A percentile compares a stretch with the other conserved stretches of the same genome.
These are phyloP conservation scores for Odobenus rosmarus DNA, from an alignment of 2,113 vertebrate species.

Conservation along the genomic window DNA sequence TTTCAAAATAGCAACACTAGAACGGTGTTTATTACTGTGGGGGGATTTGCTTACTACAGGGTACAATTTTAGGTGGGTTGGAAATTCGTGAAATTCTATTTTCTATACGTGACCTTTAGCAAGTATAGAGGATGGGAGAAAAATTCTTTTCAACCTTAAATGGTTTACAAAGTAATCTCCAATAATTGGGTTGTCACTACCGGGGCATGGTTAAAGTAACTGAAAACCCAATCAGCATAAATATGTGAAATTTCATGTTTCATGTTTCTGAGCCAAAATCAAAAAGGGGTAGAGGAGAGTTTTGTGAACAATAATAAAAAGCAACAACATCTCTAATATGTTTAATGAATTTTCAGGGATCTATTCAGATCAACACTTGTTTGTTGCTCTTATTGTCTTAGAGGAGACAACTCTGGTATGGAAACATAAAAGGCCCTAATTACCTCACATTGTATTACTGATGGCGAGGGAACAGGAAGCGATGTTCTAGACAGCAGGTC, in stretches of 20 bases:
- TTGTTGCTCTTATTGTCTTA: neutral
- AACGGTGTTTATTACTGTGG: slow-evolving; percentile 43
- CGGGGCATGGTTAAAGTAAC: neutral
- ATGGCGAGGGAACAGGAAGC: accelerated
- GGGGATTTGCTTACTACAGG: slow-evolving; percentile 35
- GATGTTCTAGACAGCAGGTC: neutral
- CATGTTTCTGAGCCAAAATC: neutral
- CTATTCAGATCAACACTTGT: neutral
- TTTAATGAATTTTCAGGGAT: neutral
- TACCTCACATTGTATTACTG: neutral
- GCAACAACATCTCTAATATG: neutral
- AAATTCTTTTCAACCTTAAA: slow-evolving; percentile 13
- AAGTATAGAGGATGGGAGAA: slow-evolving; percentile 40
- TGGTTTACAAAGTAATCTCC: neutral
- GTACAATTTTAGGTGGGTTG: neutral
- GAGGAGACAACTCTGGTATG: neutral
- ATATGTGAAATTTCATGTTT: neutral
- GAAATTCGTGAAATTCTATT: slow-evolving; percentile 62
- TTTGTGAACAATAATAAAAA: neutral
- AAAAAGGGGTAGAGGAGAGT: neutral
- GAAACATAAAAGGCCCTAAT: neutral
- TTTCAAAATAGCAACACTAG: slow-evolving; percentile 55
- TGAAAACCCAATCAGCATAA: neutral
- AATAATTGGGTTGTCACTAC: neutral
- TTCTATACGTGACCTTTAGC: slow-evolving; percentile 56